Evolutionary conservation across 2,113 vertebrate genomes (phyloP).

Genomic region (Anguilla japonica): DNA sequence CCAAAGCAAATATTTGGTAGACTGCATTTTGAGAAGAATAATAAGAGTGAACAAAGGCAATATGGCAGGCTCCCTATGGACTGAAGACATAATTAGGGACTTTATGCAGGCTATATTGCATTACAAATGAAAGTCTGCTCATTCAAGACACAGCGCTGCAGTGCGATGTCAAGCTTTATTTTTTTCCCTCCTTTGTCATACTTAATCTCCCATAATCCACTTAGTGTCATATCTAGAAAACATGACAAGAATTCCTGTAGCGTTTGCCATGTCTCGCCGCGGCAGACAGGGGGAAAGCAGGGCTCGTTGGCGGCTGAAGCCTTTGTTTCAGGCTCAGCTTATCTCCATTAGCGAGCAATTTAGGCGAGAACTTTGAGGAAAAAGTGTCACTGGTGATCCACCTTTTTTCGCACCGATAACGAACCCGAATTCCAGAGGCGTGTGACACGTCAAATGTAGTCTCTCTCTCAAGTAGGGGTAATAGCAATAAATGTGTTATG

Average conservation of each 20-base stretch:
- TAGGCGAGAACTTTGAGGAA: background rate
- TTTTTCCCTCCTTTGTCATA: constrained; percentile 58
- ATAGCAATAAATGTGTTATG: background rate
- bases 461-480: background rate
- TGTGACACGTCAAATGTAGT: background rate
- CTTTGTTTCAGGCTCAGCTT: constrained; percentile 53
- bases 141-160: constrained; percentile 44
- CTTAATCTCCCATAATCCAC: constrained; percentile 73
- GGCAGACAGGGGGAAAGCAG: background rate
- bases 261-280: constrained; percentile 38
- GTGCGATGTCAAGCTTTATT: constrained; percentile 53
- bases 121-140: constrained; percentile 50
- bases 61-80: constrained; percentile 48
- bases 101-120: constrained; percentile 54
- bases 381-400: constrained; percentile 19
- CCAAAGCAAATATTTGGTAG: background rate
- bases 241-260: constrained; percentile 56
- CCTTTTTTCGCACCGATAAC: constrained; percentile 36
- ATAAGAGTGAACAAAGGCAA: constrained; percentile 48
- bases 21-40: constrained; percentile 22
- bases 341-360: constrained; percentile 27
- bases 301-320: constrained; percentile 29
- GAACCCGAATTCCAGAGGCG: constrained; percentile 33
- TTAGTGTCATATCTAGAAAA: constrained; percentile 67
- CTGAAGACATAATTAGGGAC: constrained; percentile 58